phyloP scores from a whole-genome alignment of 2,113 vertebrate species.

The Sinocyclocheilus grahami region DNA sequence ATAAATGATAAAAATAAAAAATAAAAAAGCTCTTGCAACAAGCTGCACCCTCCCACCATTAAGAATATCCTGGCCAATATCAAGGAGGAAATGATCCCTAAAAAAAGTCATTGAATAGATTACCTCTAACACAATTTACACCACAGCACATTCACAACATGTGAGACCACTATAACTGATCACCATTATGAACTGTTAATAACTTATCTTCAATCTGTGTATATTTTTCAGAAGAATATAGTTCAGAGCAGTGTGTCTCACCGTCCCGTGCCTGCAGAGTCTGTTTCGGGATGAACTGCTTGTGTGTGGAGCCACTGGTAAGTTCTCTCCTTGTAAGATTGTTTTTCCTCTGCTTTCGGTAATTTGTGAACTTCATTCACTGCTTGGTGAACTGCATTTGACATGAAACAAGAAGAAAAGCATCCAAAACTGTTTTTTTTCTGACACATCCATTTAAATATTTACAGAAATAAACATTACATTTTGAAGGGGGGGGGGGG shows the following conservation, averaged over 20 bases:
- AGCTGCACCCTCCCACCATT: conserved; percentile 84
- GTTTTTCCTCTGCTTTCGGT: conserved; percentile 33
- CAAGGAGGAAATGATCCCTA: conserved; percentile 84
- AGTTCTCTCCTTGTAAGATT: conserved; percentile 70
- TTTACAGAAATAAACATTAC: background rate
- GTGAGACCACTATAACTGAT: background rate
- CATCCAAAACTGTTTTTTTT: conserved; percentile 16
- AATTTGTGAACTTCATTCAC: conserved; percentile 47
- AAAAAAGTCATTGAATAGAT: conserved; percentile 32
- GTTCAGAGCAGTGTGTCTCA: conserved; percentile 70
- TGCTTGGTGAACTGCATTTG: conserved; percentile 69
- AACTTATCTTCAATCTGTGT: background rate
- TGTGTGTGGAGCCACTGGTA: conserved; percentile 78
- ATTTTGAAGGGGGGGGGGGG: background rate
- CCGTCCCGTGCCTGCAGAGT: conserved; percentile 72
- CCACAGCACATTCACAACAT: background rate
- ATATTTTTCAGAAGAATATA: background rate
- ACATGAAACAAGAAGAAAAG: conserved; percentile 64
- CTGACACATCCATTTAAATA: background rate
- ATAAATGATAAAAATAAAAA: background rate
- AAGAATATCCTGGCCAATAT: conserved; percentile 79
- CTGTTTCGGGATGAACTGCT: conserved; percentile 66
- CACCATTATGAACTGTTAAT: background rate
- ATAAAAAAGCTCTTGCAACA: conserved; percentile 84
- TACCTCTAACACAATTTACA: conserved; percentile 14